Base-by-base conservation (phyloP, 2,113 vertebrate species). In the Ornithorhynchus anatinus region DNA sequence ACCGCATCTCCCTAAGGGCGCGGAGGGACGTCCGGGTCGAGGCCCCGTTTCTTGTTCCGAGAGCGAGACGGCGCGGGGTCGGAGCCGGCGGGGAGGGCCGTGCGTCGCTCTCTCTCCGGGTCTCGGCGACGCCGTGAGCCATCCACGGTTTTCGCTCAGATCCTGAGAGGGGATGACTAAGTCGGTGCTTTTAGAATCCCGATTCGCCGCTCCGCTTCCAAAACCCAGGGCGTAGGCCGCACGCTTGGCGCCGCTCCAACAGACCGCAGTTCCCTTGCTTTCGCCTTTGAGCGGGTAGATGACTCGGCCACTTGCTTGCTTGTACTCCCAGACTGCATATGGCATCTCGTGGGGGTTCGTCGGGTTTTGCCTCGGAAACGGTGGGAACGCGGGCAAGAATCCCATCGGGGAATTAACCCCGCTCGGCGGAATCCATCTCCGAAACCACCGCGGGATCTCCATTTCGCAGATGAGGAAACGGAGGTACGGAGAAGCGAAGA, bases 311-410 rank as follows among this genome's bases (percentile, higher is more conserved):
- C 75, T 76, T 15, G 2, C 75, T 76, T 15, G 2, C 62, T 84
- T 76, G 69, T 80, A 56, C 57, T 75, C 25, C 39, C 35, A 86
- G 88, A 85, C 72, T 81, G 87, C 79, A 79, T 76, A 72, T 53
- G 65, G 70, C 45, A 76, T 77, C 53, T 61, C 40, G 42, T 57
- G 59, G 66, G 44, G 59, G 45, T 71, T 80, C 62, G 71, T 79
- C 80, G 82, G 77, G 8, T 84, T 81, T 80, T 76, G 39, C 48
- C 31, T 77, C 84, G 75, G 76, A 84, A 84, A 77, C 32, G 23
- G 59, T 68, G 65, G 65, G 75, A 40, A 84, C 63, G 50, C 53
- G 72, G 72, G 29, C 38, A 66, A 78, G 73, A 12, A 76, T 48
- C 57, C 78, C 75, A 82, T 82, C 84, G 73, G 80, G 45, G 67